Conservation (phyloP, 2,888 invertebrate genomes). For the Drosophila demipolita region DNA sequence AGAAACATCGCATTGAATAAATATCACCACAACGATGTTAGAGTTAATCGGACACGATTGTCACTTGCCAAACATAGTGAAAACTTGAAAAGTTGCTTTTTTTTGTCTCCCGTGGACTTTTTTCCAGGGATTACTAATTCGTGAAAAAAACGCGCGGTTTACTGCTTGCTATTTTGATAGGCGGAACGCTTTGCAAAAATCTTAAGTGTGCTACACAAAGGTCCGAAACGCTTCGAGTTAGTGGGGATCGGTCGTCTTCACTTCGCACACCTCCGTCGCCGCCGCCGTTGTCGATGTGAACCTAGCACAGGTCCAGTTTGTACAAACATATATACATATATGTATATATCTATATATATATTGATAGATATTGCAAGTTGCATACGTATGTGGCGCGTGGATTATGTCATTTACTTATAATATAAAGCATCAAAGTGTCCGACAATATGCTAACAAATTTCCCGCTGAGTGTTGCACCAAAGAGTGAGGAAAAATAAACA, state of each 20-base stretch:
- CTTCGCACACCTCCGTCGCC: constrained; percentile 34
- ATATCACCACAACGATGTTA: constrained; percentile 26
- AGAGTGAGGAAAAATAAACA: constrained; percentile 58
- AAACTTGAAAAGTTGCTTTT: constrained; percentile 75
- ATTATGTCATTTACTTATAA: constrained; percentile 79
- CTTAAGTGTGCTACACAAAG: constrained; percentile 19
- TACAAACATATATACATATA: constrained; percentile 45
- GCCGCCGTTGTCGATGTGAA: constrained; percentile 33
- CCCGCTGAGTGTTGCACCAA: constrained; percentile 63
- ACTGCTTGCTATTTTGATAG: constrained; percentile 48
- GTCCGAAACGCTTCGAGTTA: constrained; percentile 32
- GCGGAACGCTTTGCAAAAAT: constrained; percentile 24
- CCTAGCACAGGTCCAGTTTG: constrained; percentile 70
- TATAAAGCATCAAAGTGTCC: constrained; percentile 58
- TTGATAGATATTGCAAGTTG: constrained; percentile 57
- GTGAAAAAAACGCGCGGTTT: constrained; percentile 57
- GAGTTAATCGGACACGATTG: constrained; percentile 41
- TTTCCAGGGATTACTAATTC: constrained; percentile 76
- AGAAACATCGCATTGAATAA: not conserved
- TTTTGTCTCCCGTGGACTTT: constrained; percentile 75
- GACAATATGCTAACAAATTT: constrained; percentile 54
- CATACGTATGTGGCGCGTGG: constrained; percentile 65
- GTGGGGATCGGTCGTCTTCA: constrained; percentile 53
- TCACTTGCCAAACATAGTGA: constrained; percentile 68
- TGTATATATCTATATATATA: constrained; percentile 24